Conservation (phyloP, 2,113 vertebrate genomes). For the Axis porcinus region DNA sequence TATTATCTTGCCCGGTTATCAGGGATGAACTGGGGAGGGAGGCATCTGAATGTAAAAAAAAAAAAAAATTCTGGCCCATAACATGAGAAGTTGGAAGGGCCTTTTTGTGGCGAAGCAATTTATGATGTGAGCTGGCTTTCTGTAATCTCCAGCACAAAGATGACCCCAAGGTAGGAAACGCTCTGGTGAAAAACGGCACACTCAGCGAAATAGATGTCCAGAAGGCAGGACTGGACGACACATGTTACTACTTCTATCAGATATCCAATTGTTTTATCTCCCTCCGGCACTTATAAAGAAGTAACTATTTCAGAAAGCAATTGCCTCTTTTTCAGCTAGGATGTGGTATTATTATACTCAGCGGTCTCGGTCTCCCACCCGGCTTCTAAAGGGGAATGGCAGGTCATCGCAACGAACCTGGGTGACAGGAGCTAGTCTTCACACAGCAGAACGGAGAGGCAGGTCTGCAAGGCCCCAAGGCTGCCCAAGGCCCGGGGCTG, state of each 20-base stretch:
- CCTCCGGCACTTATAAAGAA: background rate
- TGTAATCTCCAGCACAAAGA: background rate
- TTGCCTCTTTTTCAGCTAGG: background rate
- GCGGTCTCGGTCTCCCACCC: background rate
- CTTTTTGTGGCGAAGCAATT: background rate
- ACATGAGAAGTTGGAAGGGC: rapidly evolving
- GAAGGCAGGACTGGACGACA: background rate
- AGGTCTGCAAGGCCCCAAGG: background rate
- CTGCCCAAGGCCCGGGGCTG: background rate
- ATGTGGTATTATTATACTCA: background rate
- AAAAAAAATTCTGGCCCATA: background rate
- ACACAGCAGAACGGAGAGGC: background rate
- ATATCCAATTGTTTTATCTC: background rate
- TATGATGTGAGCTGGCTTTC: rapidly evolving
- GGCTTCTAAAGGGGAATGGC: rapidly evolving
- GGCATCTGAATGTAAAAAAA: background rate
- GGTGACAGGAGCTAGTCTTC: background rate
- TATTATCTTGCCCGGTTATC: background rate
- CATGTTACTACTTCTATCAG: background rate
- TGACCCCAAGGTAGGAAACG: background rate
- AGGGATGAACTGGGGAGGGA: background rate
- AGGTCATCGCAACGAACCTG: background rate
- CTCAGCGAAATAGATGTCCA: background rate
- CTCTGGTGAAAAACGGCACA: background rate
- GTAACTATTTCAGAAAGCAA: background rate